phyloP scores from a whole-genome alignment of 37 sponge, comb jelly and placozoan species.

The Cladorhizidae sp. region DNA sequence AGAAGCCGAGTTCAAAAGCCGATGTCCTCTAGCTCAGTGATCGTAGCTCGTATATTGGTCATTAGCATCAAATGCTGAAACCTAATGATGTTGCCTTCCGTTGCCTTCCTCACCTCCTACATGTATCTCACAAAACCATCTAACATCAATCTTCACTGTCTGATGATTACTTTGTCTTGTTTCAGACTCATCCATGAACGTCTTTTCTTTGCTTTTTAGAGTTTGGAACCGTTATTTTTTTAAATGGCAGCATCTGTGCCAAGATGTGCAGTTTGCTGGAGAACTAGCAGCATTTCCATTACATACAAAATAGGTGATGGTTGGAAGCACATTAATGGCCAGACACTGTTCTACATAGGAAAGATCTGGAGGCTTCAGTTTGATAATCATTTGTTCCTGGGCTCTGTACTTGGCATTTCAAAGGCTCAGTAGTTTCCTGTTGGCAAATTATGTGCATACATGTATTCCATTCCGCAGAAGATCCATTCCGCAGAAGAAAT shows the following conservation, averaged over 20 bases:
- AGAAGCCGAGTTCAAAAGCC: too few relatives aligned
- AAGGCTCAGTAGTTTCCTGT: neutral
- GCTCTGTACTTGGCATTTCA: neutral
- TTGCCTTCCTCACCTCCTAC: neutral
- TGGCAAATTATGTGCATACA: neutral
- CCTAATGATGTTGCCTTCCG: neutral
- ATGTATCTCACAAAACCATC: neutral
- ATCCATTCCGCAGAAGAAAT: too few relatives aligned
- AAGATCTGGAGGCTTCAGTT: neutral
- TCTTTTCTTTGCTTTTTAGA: constrained; percentile 23
- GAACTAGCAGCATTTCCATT: constrained; percentile 3
- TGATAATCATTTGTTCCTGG: neutral
- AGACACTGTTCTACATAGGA: neutral
- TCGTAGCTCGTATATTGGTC: neutral
- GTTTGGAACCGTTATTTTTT: constrained; percentile 26
- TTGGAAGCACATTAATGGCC: constrained; percentile 2
- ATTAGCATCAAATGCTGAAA: neutral
- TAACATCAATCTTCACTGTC: neutral
- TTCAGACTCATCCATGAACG: neutral
- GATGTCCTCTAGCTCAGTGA: neutral
- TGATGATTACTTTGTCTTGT: neutral
- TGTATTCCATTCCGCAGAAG: neutral
- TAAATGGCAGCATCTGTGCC: constrained; percentile 39
- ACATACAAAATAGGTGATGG: neutral
- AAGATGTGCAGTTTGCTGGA: constrained; percentile 16